Evolutionary conservation across 1,140 invertebrate species (phyloP).

Genomic region (Zaprionus lachaisei): DNA sequence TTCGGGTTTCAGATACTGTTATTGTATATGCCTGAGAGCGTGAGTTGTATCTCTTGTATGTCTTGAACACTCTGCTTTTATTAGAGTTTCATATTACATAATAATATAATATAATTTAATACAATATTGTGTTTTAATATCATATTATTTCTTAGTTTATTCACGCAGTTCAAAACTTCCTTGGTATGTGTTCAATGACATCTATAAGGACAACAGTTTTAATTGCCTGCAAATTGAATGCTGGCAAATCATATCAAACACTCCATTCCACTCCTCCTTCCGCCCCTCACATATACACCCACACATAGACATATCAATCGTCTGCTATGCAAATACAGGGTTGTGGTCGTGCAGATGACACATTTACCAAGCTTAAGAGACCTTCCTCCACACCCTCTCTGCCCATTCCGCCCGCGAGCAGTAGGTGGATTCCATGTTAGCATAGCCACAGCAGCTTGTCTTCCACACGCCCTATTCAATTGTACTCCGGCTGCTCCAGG

Average conservation of each 20-base stretch:
- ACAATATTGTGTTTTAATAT: too few relatives aligned
- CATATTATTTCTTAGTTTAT: neutral
- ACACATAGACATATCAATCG: neutral
- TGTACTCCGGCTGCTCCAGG: conserved; percentile 49
- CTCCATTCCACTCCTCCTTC: neutral
- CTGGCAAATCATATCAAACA: neutral
- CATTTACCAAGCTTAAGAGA: conserved; percentile 56
- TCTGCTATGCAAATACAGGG: conserved; percentile 58
- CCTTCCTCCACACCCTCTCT: neutral
- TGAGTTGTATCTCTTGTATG: too few relatives aligned
- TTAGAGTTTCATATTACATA: too few relatives aligned
- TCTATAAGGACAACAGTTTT: neutral
- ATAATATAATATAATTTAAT: too few relatives aligned
- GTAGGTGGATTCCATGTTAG: conserved; percentile 13
- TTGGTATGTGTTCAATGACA: neutral
- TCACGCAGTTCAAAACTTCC: neutral
- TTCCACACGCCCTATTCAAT: conserved; percentile 65
- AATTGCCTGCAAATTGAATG: neutral
- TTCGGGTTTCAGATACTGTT: too few relatives aligned
- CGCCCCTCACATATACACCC: neutral
- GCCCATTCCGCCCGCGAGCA: neutral
- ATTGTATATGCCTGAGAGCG: too few relatives aligned
- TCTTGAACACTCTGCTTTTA: too few relatives aligned
- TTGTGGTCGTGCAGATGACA: conserved; percentile 65
- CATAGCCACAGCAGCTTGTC: conserved; percentile 53